phyloP scores from a whole-genome alignment of 1,140 invertebrate species.

The Colletes latitarsis region DNA sequence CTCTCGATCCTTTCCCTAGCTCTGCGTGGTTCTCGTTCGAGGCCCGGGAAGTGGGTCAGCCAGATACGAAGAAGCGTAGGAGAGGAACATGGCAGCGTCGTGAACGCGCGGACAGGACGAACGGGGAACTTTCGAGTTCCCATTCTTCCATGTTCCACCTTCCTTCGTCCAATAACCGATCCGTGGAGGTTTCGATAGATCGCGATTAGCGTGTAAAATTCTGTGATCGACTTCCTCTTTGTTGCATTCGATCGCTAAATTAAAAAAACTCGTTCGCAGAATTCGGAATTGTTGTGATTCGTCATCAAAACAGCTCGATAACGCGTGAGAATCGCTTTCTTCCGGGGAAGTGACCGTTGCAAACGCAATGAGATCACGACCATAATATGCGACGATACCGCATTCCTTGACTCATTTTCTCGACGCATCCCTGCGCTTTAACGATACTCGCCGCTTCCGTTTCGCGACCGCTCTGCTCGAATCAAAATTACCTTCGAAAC shows the following conservation, averaged over 20 bases:
- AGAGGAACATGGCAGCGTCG: constrained; percentile 44
- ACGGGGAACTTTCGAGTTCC: constrained; percentile 47
- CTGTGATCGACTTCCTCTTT: too few species aligned
- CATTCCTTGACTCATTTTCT: constrained; percentile 42
- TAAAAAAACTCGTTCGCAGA: too few species aligned
- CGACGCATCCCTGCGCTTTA: neutral
- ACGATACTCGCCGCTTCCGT: too few species aligned
- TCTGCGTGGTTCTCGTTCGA: constrained; percentile 51
- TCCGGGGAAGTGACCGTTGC: constrained; percentile 12
- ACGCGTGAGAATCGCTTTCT: constrained; percentile 20
- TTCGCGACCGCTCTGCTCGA: too few species aligned
- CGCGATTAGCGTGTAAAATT: too few species aligned
- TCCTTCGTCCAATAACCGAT: too few species aligned
- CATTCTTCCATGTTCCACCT: constrained; percentile 14
- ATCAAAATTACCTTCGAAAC: too few species aligned
- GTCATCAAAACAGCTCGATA: constrained; percentile 26
- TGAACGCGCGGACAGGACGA: constrained; percentile 29
- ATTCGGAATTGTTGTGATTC: neutral
- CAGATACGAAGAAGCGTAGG: constrained; percentile 66
- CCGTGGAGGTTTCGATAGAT: too few species aligned
- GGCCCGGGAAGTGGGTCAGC: constrained; percentile 61
- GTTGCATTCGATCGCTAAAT: too few species aligned
- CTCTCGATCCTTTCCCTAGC: constrained; percentile 58
- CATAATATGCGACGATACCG: constrained; percentile 42
- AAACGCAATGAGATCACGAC: constrained; percentile 42